Evolutionary conservation across 2,113 vertebrate species (phyloP), one percentile per base, ranked within the genome.

Genomic region (Nesoenas mayeri): DNA sequence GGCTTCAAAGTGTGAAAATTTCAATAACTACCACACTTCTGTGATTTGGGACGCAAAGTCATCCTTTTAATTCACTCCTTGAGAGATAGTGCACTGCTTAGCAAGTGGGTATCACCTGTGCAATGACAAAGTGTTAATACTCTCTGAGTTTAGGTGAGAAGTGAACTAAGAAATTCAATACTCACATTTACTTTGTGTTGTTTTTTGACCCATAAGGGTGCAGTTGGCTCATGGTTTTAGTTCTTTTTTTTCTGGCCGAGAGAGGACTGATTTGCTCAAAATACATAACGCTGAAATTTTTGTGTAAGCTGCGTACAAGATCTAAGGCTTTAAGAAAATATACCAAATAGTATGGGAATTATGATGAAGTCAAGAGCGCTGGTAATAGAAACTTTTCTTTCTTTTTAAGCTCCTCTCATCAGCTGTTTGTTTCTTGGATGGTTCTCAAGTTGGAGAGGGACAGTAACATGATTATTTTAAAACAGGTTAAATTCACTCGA

Each of bases 1-100:
- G 67, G 36, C 85, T 96, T 92, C 67, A 51, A 66, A 91, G 86
- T 86, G 94, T 89, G 86, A 91, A 91, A 95, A 79, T 92, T 82
- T 88, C 86, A 91, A 10, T 93, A 91, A 81, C 53, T 91, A 81
- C 82, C 89, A 69, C 85, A 87, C 61, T 66, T 93, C 66, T 92
- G 88, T 92, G 95, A 64, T 93, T 94, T 86, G 91, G 85, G 85
- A 88, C 2, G 0, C 42, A 50, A n/a, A 84, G 26, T 74, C 79
- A 70, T 86, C 61, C 56, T 91, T 90, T 78, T 71, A 84, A 94
- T 97, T 92, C 83, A 58, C 71, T 95, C 44, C 66, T 94, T 77
- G 71, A 84, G 83, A 92, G 88, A 72, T 2, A 54, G 70, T 65
- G 54, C 73, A 72, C 77, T 88, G 64, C 85, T 73, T 77, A 79